Conservation (phyloP, 1,140 invertebrate species). For the Hycleus phaleratus region DNA sequence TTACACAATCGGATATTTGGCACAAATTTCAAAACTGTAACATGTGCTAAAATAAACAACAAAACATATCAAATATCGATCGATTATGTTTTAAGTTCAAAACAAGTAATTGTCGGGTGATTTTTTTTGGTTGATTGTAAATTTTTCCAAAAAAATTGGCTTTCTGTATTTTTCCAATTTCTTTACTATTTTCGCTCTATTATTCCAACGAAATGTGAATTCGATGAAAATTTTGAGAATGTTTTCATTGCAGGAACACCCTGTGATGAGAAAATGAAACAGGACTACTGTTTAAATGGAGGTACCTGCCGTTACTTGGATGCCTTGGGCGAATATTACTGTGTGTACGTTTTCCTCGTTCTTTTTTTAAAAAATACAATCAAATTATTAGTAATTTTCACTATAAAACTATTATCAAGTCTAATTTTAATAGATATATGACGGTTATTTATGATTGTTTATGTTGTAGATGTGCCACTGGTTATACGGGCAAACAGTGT, state of each 20-base stretch:
- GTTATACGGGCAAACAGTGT: conserved; percentile 73
- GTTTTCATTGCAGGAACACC: not conserved
- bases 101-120: no score
- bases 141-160: no score
- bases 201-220: no score
- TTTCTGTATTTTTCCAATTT: no score
- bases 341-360: conserved; percentile 27
- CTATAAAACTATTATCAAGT: not conserved
- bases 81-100: no score
- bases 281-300: conserved; percentile 23
- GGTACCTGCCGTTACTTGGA: conserved; percentile 20
- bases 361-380: not conserved
- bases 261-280: conserved; percentile 13
- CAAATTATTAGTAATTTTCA: not conserved
- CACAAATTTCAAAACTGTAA: no score
- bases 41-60: no score
- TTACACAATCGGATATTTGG: no score
- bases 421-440: not conserved
- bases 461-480: conserved; percentile 71
- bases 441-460: conserved; percentile 18
- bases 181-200: no score
- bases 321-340: conserved; percentile 19
- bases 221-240: no score
- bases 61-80: no score
- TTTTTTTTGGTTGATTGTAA: no score